Evolutionary conservation across 2,113 vertebrate species (phyloP).

Genomic region (Phaetusa simplex): DNA sequence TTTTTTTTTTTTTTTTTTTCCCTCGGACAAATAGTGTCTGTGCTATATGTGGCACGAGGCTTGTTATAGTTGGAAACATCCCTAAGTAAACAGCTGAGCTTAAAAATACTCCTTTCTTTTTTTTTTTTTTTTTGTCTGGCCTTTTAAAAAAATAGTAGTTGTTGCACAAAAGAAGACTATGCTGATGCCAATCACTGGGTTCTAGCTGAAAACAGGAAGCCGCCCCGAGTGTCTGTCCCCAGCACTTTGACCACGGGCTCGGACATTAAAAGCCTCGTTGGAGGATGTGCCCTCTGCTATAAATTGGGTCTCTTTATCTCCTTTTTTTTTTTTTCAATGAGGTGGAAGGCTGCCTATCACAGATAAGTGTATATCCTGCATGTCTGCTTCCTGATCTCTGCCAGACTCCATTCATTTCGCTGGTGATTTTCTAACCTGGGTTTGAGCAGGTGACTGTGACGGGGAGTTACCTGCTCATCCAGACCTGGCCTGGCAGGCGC

Average conservation of each 20-base stretch:
- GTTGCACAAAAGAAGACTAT: constrained; percentile 54
- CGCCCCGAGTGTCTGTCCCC: neutral
- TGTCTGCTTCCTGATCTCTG: constrained; percentile 1
- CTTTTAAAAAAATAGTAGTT: constrained; percentile 34
- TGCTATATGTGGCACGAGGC: constrained; percentile 65
- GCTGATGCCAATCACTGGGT: constrained; percentile 23
- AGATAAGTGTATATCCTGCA: constrained; percentile 27
- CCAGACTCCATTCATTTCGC: neutral
- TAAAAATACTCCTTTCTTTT: constrained; percentile 62
- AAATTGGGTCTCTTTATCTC: neutral
- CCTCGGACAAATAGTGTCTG: constrained; percentile 53
- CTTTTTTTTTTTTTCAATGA: neutral
- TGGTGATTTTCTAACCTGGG: neutral
- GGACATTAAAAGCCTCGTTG: neutral
- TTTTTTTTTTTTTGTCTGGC: constrained; percentile 31
- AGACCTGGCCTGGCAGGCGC: neutral
- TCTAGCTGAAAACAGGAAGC: constrained; percentile 65
- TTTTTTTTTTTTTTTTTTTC: neutral
- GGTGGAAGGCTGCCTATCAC: constrained; percentile 22
- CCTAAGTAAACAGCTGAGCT: constrained; percentile 74
- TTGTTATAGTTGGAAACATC: constrained; percentile 73
- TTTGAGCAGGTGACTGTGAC: neutral
- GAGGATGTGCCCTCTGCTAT: constrained; percentile 16
- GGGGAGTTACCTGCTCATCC: neutral
- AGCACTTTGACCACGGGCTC: neutral